A percentile compares a stretch with the other conserved stretches of the same genome.
phyloP scores from a whole-genome alignment of 2,113 vertebrate genomes.

The Fukomys damarensis region DNA sequence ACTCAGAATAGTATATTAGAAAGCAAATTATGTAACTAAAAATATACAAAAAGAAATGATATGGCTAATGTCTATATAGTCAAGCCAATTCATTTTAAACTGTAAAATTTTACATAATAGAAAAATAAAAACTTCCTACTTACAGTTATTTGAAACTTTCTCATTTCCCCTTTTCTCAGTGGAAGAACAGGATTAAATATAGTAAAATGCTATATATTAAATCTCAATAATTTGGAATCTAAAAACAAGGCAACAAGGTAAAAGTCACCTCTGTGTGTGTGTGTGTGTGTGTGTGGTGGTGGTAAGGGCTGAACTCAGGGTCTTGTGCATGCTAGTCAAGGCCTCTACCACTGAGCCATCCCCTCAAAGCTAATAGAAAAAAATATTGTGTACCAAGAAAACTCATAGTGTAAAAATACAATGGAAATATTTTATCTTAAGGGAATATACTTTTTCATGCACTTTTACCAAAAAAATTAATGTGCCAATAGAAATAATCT shows the following conservation, averaged over 20 bases:
- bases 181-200: slow-evolving; percentile 31
- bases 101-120: slow-evolving; percentile 32
- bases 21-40: slow-evolving; percentile 23
- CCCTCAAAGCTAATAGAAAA: slow-evolving; percentile 22
- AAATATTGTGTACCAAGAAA: slow-evolving; percentile 43
- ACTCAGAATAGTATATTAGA: neutral
- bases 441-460: slow-evolving; percentile 5
- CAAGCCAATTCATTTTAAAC: slow-evolving; percentile 19
- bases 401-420: slow-evolving; percentile 60
- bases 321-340: neutral
- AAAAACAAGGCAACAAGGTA: slow-evolving; percentile 54
- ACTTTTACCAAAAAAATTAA: slow-evolving; percentile 50
- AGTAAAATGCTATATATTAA: slow-evolving; percentile 2
- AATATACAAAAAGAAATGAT: slow-evolving; percentile 6
- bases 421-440: slow-evolving; percentile 52
- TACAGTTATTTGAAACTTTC: slow-evolving; percentile 38
- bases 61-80: slow-evolving; percentile 30
- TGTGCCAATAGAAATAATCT: slow-evolving; percentile 46
- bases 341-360: neutral
- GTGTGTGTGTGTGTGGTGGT: neutral
- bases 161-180: slow-evolving; percentile 14
- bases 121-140: slow-evolving; percentile 8
- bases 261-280: slow-evolving; percentile 21
- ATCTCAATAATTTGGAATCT: slow-evolving; percentile 42
- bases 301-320: neutral